Evolutionary conservation across 2,888 invertebrate genomes (phyloP).

Genomic region (Meteorus cinctellus): DNA sequence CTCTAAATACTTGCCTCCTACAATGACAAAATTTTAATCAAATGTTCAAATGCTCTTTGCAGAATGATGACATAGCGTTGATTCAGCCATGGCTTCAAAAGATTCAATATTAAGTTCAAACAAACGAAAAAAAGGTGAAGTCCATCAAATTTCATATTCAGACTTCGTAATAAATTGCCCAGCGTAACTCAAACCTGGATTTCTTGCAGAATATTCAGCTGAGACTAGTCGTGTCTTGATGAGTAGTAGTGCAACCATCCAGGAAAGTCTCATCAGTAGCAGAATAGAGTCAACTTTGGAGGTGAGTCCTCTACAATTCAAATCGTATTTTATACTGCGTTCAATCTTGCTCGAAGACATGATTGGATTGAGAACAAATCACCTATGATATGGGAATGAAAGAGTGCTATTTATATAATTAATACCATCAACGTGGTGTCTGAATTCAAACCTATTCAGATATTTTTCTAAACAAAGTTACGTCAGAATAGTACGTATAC

Average conservation of each 20-base stretch:
- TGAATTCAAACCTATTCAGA: background rate
- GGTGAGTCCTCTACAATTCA: slow-evolving; percentile 46
- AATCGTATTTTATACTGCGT: background rate
- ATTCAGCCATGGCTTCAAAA: slow-evolving; percentile 61
- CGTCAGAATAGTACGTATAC: slow-evolving; percentile 58
- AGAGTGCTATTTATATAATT: background rate
- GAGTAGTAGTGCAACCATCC: slow-evolving; percentile 55
- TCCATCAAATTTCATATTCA: background rate
- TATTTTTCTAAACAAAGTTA: slow-evolving; percentile 61
- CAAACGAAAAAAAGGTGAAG: slow-evolving; percentile 64
- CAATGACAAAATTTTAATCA: background rate
- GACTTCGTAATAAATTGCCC: slow-evolving; percentile 5
- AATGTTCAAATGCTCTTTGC: slow-evolving; percentile 44
- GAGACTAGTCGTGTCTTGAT: slow-evolving; percentile 60
- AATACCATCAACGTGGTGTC: background rate
- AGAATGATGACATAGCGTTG: slow-evolving; percentile 65
- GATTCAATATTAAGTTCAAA: slow-evolving; percentile 58
- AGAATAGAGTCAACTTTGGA: slow-evolving; percentile 51
- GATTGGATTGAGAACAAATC: background rate
- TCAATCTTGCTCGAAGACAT: too few relatives aligned
- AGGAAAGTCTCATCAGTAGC: slow-evolving; percentile 54
- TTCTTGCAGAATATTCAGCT: slow-evolving; percentile 58
- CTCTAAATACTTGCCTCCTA: background rate
- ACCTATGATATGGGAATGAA: background rate
- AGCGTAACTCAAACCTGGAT: background rate